A percentile compares a stretch with the other conserved stretches of the same genome.
phyloP scores from a whole-genome alignment of 2,113 vertebrate genomes.

The Callipepla californica region DNA sequence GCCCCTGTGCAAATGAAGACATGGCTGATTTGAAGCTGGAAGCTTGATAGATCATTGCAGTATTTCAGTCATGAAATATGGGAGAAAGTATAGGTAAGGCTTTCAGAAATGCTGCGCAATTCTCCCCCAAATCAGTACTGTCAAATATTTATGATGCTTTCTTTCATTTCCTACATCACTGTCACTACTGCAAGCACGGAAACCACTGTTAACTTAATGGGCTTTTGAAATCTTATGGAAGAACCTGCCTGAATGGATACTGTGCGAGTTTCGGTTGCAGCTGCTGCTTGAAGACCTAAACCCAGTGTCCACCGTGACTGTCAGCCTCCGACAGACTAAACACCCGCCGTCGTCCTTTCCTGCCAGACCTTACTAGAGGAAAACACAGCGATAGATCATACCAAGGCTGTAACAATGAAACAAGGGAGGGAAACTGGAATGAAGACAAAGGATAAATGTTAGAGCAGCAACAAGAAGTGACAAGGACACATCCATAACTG shows the following conservation, averaged over 20 bases:
- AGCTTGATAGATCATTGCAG: background rate
- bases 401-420: conserved; percentile 74
- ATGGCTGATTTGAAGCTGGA: conserved; percentile 53
- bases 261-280: conserved; percentile 78
- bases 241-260: conserved; percentile 83
- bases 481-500: conserved; percentile 31
- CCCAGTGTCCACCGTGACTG: conserved; percentile 90
- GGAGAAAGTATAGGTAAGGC: background rate
- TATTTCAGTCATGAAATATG: background rate
- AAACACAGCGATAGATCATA: conserved; percentile 88
- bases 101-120: background rate
- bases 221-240: conserved; percentile 64
- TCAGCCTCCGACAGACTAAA: conserved; percentile 91
- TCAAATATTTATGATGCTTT: background rate
- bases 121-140: background rate
- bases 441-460: conserved; percentile 73
- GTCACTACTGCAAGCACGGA: background rate
- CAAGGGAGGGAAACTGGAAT: conserved; percentile 66
- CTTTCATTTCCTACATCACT: conserved; percentile 23
- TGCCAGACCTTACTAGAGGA: conserved; percentile 90
- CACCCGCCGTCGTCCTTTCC: conserved; percentile 88
- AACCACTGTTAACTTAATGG: background rate
- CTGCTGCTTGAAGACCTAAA: conserved; percentile 85
- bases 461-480: conserved; percentile 61
- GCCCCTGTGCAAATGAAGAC: conserved; percentile 51